Evolutionary conservation across 2,113 vertebrate genomes (phyloP), one percentile per base, ranked within the genome.

Genomic region (Scophthalmus maximus): DNA sequence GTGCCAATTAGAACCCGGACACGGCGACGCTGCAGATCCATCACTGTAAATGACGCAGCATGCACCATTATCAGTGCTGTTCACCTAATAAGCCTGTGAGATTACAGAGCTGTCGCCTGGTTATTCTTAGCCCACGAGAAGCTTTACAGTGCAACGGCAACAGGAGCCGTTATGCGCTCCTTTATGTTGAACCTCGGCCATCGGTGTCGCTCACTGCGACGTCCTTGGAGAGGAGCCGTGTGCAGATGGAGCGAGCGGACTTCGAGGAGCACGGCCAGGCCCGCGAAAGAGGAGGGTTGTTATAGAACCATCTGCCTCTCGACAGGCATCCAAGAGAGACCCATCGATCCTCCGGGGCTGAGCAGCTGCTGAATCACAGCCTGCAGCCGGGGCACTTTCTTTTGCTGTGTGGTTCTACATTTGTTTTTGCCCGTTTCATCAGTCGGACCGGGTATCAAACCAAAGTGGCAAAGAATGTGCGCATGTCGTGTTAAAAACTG

Each of bases 251-350:
- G 76, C 0, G 22, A 61, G 55, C 26, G 4, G 53, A 72, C 66
- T 50, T 69, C 4, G 40, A 68, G 71, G 36, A 76, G 42, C 0
- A 10, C n/a, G n/a, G 46, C 27, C 46, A 57, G 38, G 30, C 53
- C 36, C 23, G n/a, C n/a, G n/a, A n/a, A n/a, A n/a, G n/a, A n/a
- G n/a, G n/a, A n/a, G n/a, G n/a, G n/a, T n/a, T n/a, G n/a, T 70
- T 57, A 64, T 49, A 40, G 85, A 77, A 69, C 78, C 87, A 87
- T 87, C 87, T 89, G 84, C 74, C 51, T 71, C 71, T 82, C 36
- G 8, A 50, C 66, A 27, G 20, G 6, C 56, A 22, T 71, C 70
- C 38, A 40, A 32, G 49, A 70, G 11, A 9, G 36, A 4, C 4
- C 30, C 30, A 32, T 25, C 0, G 10, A 44, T 57, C 50, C 53